Conservation (phyloP, 2,113 vertebrate species). For the Forbesichthys papilliferus region DNA sequence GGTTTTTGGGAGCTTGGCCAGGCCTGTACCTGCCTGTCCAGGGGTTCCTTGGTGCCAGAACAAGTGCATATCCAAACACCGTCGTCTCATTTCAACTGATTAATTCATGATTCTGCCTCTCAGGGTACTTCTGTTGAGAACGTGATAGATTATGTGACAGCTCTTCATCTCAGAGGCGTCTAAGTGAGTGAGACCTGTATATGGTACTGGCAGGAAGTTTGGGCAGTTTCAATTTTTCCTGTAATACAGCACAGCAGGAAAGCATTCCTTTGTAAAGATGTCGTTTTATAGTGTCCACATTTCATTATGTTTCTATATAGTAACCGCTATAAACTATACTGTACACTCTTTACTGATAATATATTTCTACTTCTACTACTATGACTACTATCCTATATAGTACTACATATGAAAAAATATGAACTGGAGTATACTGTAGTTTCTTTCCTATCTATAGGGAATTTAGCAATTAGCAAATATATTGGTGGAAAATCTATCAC, state of each 20-base stretch:
- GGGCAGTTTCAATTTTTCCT: slow-evolving; percentile 25
- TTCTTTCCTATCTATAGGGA: too few species aligned
- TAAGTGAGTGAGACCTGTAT: slow-evolving; percentile 53
- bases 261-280: slow-evolving; percentile 19
- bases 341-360: too few species aligned
- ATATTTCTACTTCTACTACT: too few species aligned
- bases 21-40: neutral
- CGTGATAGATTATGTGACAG: slow-evolving; percentile 64
- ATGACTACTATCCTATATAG: too few species aligned
- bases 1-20: slow-evolving; percentile 23
- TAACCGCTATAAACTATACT: too few species aligned
- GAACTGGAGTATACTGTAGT: too few species aligned
- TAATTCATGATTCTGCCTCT: slow-evolving; percentile 68
- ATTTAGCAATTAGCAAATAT: neutral
- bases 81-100: slow-evolving; percentile 44
- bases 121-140: slow-evolving; percentile 64
- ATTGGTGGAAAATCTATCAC: slow-evolving; percentile 12
- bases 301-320: too few species aligned
- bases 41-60: slow-evolving; percentile 2
- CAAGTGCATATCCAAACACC: slow-evolving; percentile 40
- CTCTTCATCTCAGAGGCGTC: slow-evolving; percentile 53
- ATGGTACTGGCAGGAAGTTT: slow-evolving; percentile 53
- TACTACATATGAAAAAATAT: too few species aligned
- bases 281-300: neutral
- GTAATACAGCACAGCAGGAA: slow-evolving; percentile 21